A percentile compares a stretch with the other conserved stretches of the same genome.
Conservation (phyloP, 2,113 vertebrate species). For the Sebastes fasciatus region DNA sequence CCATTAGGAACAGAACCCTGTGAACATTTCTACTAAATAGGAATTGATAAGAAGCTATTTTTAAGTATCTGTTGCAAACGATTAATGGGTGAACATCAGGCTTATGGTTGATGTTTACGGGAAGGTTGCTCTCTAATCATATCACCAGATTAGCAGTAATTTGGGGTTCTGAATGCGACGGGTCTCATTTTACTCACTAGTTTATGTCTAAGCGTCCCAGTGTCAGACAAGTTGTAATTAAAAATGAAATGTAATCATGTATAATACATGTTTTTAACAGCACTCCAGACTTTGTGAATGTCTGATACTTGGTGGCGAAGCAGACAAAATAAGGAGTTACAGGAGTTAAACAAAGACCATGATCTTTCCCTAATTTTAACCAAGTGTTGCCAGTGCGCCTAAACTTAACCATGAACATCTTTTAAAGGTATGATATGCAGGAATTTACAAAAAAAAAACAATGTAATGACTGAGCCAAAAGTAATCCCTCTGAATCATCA, state of each 20-base stretch:
- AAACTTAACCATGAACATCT: too few species aligned
- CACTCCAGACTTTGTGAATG: slow-evolving; percentile 34
- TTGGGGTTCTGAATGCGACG: slow-evolving; percentile 57
- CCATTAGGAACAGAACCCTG: not conserved
- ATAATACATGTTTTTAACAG: slow-evolving; percentile 61
- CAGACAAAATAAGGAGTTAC: slow-evolving; percentile 8
- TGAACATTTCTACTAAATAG: not conserved
- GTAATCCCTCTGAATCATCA: too few species aligned
- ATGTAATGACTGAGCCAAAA: too few species aligned
- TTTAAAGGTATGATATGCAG: too few species aligned
- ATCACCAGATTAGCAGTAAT: slow-evolving; percentile 71
- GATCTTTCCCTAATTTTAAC: too few species aligned
- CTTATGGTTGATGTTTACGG: slow-evolving; percentile 58
- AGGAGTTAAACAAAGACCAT: too few species aligned
- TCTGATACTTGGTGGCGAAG: slow-evolving; percentile 39
- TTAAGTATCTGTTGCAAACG: slow-evolving; percentile 22
- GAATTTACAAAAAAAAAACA: too few species aligned
- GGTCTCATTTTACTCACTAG: slow-evolving; percentile 66
- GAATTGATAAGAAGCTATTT: slow-evolving; percentile 28
- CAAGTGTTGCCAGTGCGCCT: too few species aligned
- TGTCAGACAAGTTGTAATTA: slow-evolving; percentile 69
- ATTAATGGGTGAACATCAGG: slow-evolving; percentile 64
- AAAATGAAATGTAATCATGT: slow-evolving; percentile 73
- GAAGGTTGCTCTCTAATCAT: slow-evolving; percentile 72
- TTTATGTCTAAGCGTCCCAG: slow-evolving; percentile 59